Evolutionary conservation across 2,888 invertebrate species (phyloP), one percentile per base, ranked within the genome.

Genomic region (Unio pictorum): DNA sequence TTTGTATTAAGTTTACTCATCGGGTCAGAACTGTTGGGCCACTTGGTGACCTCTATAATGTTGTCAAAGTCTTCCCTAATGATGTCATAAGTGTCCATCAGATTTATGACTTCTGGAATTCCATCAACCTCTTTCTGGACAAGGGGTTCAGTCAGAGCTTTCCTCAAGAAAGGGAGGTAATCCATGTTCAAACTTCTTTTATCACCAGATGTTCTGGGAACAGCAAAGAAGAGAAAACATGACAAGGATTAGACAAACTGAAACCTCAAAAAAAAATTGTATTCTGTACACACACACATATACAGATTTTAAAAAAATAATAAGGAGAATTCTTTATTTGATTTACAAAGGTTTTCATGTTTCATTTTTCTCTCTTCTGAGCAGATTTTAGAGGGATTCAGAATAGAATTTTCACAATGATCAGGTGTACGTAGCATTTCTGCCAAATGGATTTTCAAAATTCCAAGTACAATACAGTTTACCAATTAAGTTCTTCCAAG

Each of bases 21-120:
- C 0, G 94, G 94, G 89, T 97, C 95, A 20, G 67, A 61, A 58
- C 81, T 93, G 68, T 84, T 82, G 0, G 95, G 94, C 97, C 98
- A 99, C 57, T 93, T 89, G 0, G 95, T 93, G 55, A 99, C 89
- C 87, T 99, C 99, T 17, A 94, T 91, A 45, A 99, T 91, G 18
- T 94, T 94, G 77, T 98, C 98, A 82, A 98, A 91, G 89, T 99
- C 99, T 85, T 99, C 98, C 71, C 96, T 93, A 67, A 96, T 89
- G 70, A 99, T 92, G 87, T 95, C 94, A 90, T 99, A 99, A 8
- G 93, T 91, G 86, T 95, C 94, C 91, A 98, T 93, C 20, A 95
- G 92, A 7, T 92, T 91, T 61, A 99, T 89, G 0, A 96, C 93
- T 28, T 88, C 87, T 0, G 92, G 88, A 2, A 98, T 93, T 8